Evolutionary conservation across 1,140 invertebrate species (phyloP).

Genomic region (Drosophila repleta): DNA sequence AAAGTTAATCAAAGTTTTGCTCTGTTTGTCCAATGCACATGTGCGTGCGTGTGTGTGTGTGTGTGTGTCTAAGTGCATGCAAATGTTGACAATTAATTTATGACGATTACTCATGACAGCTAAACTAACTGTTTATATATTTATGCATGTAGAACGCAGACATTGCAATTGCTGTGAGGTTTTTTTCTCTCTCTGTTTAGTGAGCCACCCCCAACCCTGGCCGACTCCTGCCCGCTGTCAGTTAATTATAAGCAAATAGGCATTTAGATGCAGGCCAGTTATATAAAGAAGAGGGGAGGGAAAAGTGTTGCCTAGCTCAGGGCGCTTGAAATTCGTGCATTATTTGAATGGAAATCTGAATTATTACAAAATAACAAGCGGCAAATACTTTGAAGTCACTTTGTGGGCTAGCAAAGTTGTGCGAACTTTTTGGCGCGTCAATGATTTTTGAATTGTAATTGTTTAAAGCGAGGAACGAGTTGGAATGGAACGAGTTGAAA

Average conservation of each 20-base stretch:
- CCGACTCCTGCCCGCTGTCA: not conserved
- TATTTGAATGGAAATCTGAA: not conserved
- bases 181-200: slow-evolving; percentile 6
- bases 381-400: slow-evolving; percentile 72
- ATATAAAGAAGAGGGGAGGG: not conserved
- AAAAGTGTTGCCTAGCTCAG: slow-evolving; percentile 9
- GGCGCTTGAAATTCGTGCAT: not conserved
- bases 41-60: slow-evolving; percentile 41
- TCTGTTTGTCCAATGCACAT: slow-evolving; percentile 38
- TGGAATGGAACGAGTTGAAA: slow-evolving; percentile 15
- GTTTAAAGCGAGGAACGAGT: slow-evolving; percentile 62
- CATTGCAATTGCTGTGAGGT: slow-evolving; percentile 11
- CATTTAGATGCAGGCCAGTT: slow-evolving; percentile 40
- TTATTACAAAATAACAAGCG: slow-evolving; percentile 35
- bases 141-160: slow-evolving; percentile 26
- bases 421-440: slow-evolving; percentile 62
- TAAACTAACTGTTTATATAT: slow-evolving; percentile 72
- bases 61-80: slow-evolving; percentile 73
- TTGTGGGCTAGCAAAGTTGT: slow-evolving; percentile 56
- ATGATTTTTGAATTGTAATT: slow-evolving; percentile 83
- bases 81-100: slow-evolving; percentile 83
- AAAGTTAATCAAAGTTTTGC: slow-evolving; percentile 59
- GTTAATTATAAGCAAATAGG: slow-evolving; percentile 65
- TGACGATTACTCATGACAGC: slow-evolving; percentile 81
- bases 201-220: too few species aligned